phyloP scores from a whole-genome alignment of 1,140 invertebrate genomes.

The Formica exsecta region DNA sequence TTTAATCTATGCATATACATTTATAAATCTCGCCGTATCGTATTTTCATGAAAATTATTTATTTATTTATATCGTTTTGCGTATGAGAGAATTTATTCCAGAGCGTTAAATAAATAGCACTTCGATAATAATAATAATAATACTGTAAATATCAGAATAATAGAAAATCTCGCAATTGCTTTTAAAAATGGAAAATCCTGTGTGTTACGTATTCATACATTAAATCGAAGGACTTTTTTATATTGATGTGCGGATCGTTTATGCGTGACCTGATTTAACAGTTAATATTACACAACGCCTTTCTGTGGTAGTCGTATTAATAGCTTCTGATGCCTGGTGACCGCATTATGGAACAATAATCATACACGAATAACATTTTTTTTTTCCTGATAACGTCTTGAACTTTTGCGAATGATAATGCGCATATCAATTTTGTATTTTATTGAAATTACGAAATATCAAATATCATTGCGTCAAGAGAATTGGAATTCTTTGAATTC shows the following conservation, averaged over 20 bases:
- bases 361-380: conserved; percentile 9
- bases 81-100: not conserved
- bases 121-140: conserved; percentile 3
- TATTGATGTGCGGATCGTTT: not conserved
- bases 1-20: not conserved
- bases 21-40: not conserved
- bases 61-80: not conserved
- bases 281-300: conserved; percentile 34
- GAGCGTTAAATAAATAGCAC: not conserved
- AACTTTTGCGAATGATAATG: conserved; percentile 7
- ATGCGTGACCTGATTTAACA: conserved; percentile 34
- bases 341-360: conserved; percentile 4
- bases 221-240: not conserved
- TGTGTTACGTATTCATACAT: not conserved
- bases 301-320: conserved; percentile 26
- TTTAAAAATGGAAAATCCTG: conserved; percentile 1
- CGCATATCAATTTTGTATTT: not conserved
- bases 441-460: not conserved
- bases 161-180: not conserved
- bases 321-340: conserved; percentile 17
- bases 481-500: not conserved
- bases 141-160: not conserved
- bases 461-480: not conserved
- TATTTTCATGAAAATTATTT: not conserved
- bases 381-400: conserved; percentile 26